Evolutionary conservation across 1,140 invertebrate genomes (phyloP), one percentile per base, ranked within the genome.

Genomic region (Musca vetustissima): DNA sequence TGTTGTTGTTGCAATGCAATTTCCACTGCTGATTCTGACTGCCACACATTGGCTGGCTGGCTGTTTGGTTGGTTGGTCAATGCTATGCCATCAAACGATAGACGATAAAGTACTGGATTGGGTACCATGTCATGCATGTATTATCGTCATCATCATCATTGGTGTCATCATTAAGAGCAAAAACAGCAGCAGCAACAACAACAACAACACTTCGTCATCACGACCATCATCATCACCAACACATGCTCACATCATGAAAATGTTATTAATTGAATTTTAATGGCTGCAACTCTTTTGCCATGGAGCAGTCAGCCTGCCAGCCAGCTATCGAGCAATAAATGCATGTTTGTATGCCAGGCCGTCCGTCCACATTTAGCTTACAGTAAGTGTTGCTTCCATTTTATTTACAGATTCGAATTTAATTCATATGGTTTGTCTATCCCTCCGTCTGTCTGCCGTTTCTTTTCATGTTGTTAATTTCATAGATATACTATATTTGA

Each of bases 231-330:
- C 57, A 61, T 28, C 55, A 61, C 8, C 57, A 61, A 43, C 28
- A 61, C 36, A 28, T 9, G 9, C 32, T 61, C 28, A 61, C 19
- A 28, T 19, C 17, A 43, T 61, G 57, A 61, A 61, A 61, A 61
- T 61, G 57, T 61, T 61, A 43, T 43, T 43, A 61, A 61, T 61
- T 61, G 57, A 61, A 61, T 61, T 61, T 61, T 61, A 61, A 61
- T 61, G 57, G 28, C 22, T 61, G 57, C 57, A 43, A 61, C 57
- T 61, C 57, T 61, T 59, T 7, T 43, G 36, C 7, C 36, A 43
- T 43, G 36, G 11, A 11, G 11, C 6, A 13, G 11, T 2, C 36
- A 13, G 11, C 4, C 36, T 8, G 36, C 36, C 36, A 43, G 11
- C 28, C 28, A 32, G 28, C 28, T 9, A 32, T 3, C 28, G 9